Base-by-base conservation (phyloP, 2,888 invertebrate species). In the Epirrita christyi region DNA sequence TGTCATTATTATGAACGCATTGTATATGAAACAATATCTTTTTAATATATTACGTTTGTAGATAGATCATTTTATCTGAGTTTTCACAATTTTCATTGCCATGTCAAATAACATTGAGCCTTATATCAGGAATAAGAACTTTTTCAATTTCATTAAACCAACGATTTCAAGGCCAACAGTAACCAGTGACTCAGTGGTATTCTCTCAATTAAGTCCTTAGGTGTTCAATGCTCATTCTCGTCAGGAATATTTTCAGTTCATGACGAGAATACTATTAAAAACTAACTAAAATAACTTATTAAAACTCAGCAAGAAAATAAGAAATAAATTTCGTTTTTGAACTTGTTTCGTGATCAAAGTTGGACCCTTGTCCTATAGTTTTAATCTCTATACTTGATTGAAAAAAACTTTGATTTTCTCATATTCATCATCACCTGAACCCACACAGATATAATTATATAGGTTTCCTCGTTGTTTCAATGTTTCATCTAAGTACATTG, bases 161-260 rank as follows among this genome's bases (percentile, higher is more conserved):
- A 21, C 21, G 21, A 21, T 21, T 45, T 48, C 55, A 55, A 55
- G 55, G 48, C 44, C 52, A 36, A 41, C 36, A 29, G 29, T 37
- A 45, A 47, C 27, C 14, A 38, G 29, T 56, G 56, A 56, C 42
- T 56, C 48, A 45, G 44, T 15, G 28, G 44, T 45, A 49, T 59
- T 51, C 34, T 45, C 41, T 52, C 29, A 27, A 36, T 21, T 41
- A 32, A 36, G 41, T 43, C 34, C 28, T 51, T 59, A 59, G 43
- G 21, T n/a, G n/a, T n/a, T 50, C 51, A 54, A n/a, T n/a, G n/a
- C n/a, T 27, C 28, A 46, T 14, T 47, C 6, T 48, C 5, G 8
- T 29, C 47, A 13, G 42, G 37, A 15, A 4, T 37, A 37, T 37
- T 44, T 42, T 43, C 1, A 51, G 21, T 10, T 13, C 11, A 11